Conservation (phyloP, 2,113 vertebrate species). For the Anthoscopus minutus region DNA sequence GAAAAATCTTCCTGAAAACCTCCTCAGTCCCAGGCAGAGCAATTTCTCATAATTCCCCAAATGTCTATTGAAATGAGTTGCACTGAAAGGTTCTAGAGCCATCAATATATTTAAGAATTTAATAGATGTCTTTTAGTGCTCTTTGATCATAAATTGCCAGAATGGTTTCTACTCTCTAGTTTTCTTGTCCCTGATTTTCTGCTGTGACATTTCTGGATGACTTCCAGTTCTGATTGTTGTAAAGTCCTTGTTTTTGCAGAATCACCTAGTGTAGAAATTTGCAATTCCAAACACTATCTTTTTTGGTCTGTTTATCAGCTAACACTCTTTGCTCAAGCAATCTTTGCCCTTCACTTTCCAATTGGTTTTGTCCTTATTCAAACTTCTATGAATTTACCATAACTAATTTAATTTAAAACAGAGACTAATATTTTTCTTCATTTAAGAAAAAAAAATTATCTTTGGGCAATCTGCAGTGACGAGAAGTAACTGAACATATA, state of each 20-base stretch:
- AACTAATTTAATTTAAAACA: not conserved
- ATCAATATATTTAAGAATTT: not conserved
- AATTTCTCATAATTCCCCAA: not conserved
- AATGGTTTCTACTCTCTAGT: not conserved
- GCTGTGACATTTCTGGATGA: conserved; percentile 57
- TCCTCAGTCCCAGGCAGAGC: not conserved
- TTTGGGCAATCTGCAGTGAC: not conserved
- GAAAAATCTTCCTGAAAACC: not conserved
- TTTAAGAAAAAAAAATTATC: not conserved
- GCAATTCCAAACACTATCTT: conserved; percentile 56
- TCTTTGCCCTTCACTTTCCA: conserved; percentile 57
- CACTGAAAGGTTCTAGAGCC: conserved; percentile 25
- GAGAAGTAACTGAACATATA: not conserved
- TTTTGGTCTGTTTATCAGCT: conserved; percentile 62
- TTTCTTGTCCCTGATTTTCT: not conserved
- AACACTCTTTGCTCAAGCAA: conserved; percentile 35
- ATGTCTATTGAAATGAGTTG: not conserved
- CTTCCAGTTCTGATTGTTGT: conserved; percentile 41
- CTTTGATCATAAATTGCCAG: conserved; percentile 2
- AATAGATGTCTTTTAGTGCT: not conserved
- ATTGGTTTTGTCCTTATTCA: conserved; percentile 33
- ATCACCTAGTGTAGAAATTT: conserved; percentile 54
- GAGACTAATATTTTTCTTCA: not conserved
- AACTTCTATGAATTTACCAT: not conserved
- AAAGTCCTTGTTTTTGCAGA: conserved; percentile 54